Evolutionary conservation across 2,113 vertebrate genomes (phyloP), one percentile per base, ranked within the genome.

Genomic region (Delphinapterus leucas): DNA sequence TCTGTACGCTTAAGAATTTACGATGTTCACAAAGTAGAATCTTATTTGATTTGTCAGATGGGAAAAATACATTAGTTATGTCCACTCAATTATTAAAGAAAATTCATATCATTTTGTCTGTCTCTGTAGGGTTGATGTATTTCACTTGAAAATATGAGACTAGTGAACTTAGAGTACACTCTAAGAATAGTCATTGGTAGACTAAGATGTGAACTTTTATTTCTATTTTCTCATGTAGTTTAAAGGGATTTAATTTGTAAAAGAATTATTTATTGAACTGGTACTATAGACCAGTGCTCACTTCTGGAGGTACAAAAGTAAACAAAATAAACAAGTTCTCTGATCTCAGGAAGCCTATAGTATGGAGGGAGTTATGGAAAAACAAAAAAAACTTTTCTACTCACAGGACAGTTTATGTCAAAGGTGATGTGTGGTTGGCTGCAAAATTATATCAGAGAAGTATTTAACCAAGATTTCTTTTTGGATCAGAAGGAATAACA

Each of bases 1-100:
- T 79, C 15, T 31, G 25, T 93, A 38, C 47, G 21, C 41, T 80
- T 93, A 74, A 63, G 23, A 76, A 58, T 65, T 33, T 88, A 41
- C 6, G 53, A 0, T 81, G 14, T 83, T 97, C 36, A 86, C 28
- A 90, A 94, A 83, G 47, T 89, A 73, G 36, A 90, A 73, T 90
- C 36, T 93, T 92, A 89, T 65, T 82, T 90, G 67, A 67, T 77
- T 92, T 91, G 11, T 44, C 70, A 89, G 36, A 65, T 96, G 36
- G 11, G 76, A 96, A 89, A 93, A 93, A 58, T 55, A 49, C 15
- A 44, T 84, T 84, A n/a, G 36, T 90, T 85, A 36, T 85, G 5
- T 41, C 17, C 25, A 49, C 93, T 96, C 53, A 58, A 3, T 63
- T 92, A n/a, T 94, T 79, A 68, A 94, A 90, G 23, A 88, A 63